Conservation (phyloP, 2,888 invertebrate genomes). For the Hecatera dysodea region DNA sequence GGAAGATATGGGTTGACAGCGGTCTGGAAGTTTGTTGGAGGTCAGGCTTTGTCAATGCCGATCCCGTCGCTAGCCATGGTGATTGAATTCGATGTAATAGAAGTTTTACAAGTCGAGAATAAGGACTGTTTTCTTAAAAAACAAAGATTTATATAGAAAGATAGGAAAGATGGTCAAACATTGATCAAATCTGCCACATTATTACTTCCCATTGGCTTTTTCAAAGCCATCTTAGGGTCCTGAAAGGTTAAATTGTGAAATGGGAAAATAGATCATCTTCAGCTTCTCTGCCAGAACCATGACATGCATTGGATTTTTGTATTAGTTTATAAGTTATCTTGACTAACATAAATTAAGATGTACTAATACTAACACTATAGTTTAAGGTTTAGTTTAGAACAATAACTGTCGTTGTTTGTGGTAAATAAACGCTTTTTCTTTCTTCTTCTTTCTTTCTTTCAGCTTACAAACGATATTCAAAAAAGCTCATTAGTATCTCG, state of each 20-base stretch:
- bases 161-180: neutral
- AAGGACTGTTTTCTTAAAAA: neutral
- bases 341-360: too few relatives aligned
- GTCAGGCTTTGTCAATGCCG: constrained; percentile 7
- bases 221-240: neutral
- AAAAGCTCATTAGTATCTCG: neutral
- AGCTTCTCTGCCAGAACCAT: too few relatives aligned
- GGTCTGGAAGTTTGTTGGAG: constrained; percentile 31
- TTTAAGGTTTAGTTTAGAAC: too few relatives aligned
- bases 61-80: neutral
- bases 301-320: too few relatives aligned
- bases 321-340: too few relatives aligned
- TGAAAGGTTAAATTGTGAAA: neutral
- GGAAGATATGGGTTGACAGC: constrained; percentile 34
- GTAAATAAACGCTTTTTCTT: too few relatives aligned
- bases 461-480: neutral
- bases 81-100: constrained; percentile 8
- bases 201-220: neutral
- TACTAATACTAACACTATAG: too few relatives aligned
- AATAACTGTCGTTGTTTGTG: too few relatives aligned
- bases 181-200: neutral
- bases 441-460: too few relatives aligned
- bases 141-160: too few relatives aligned
- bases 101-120: neutral
- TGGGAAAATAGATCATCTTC: neutral